Evolutionary conservation across 2,888 invertebrate species (phyloP).

Genomic region (Pristionchus mayeri): DNA sequence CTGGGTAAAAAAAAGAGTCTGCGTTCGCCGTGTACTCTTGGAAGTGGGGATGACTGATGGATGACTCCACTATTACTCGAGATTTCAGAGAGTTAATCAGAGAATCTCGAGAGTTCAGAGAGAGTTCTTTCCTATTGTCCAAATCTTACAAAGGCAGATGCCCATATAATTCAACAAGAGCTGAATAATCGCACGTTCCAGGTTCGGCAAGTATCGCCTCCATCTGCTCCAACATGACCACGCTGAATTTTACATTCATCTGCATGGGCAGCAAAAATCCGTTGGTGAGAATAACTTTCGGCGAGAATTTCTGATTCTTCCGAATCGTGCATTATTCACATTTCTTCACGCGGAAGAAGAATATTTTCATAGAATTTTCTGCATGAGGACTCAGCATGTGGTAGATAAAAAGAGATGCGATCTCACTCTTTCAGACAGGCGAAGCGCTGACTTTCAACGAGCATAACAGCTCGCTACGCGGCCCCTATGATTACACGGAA

Average conservation of each 20-base stretch:
- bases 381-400: too few species aligned
- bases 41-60: too few species aligned
- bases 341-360: neutral
- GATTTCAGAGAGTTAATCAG: too few species aligned
- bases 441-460: conserved; percentile 10
- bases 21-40: too few species aligned
- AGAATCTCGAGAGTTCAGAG: too few species aligned
- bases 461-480: neutral
- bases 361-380: too few species aligned
- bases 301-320: too few species aligned
- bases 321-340: too few species aligned
- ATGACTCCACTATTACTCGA: too few species aligned
- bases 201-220: conserved; percentile 66
- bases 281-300: neutral
- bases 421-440: conserved; percentile 1
- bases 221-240: conserved; percentile 72
- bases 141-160: too few species aligned
- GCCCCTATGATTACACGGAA: conserved; percentile 46
- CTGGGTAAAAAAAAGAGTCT: neutral
- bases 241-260: conserved; percentile 71
- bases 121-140: too few species aligned
- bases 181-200: conserved; percentile 43
- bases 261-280: conserved; percentile 62
- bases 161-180: neutral
- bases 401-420: neutral